Conservation (phyloP, 2,888 invertebrate species). For the Polydrusus tereticollis region DNA sequence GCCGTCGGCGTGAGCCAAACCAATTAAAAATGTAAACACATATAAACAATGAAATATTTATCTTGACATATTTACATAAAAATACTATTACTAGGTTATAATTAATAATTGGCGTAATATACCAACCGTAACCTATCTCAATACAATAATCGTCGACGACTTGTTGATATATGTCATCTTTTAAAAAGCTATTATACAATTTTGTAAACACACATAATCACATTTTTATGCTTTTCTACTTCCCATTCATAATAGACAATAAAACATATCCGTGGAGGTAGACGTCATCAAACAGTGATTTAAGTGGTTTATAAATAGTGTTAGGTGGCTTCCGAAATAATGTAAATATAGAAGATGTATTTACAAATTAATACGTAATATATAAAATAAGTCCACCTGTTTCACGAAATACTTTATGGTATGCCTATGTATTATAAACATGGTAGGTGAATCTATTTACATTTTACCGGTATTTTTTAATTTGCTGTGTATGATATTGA, state of each 20-base stretch:
- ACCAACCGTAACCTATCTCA: constrained; percentile 55
- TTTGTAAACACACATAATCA: constrained; percentile 44
- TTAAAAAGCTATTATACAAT: constrained; percentile 46
- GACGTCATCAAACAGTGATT: constrained; percentile 39
- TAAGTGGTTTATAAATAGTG: constrained; percentile 46
- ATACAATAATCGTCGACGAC: constrained; percentile 55
- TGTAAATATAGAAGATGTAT: constrained; percentile 26
- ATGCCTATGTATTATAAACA: background rate
- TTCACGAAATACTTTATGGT: background rate
- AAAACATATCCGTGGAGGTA: constrained; percentile 35
- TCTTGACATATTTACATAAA: constrained; percentile 57
- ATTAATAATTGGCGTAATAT: constrained; percentile 56
- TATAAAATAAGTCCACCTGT: constrained; percentile 28
- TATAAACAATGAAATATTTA: constrained; percentile 56
- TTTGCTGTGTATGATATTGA: too few species aligned
- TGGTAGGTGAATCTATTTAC: background rate
- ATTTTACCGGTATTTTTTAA: too few species aligned
- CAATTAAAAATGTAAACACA: constrained; percentile 55
- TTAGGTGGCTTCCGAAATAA: constrained; percentile 39
- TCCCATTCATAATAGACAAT: constrained; percentile 43
- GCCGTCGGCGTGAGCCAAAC: constrained; percentile 31
- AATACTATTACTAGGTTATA: constrained; percentile 56
- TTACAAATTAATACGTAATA: constrained; percentile 18
- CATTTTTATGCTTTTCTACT: constrained; percentile 39
- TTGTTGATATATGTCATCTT: constrained; percentile 59